Evolutionary conservation across 2,888 invertebrate species (phyloP), one percentile per base, ranked within the genome.

Genomic region (Philaethria dido): DNA sequence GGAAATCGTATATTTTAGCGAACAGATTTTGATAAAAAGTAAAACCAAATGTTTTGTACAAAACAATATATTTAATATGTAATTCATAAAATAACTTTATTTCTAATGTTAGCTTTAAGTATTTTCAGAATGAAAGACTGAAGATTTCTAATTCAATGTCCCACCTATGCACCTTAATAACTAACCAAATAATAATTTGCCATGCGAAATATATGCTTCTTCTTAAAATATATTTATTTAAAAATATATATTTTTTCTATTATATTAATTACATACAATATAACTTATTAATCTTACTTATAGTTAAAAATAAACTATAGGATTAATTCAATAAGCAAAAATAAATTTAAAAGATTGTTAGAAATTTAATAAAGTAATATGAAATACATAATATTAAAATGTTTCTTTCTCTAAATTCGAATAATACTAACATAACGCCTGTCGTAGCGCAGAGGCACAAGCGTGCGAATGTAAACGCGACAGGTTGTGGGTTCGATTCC

Each of bases 11-110:
- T 3, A n/a, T 14, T 29, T 18, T 59, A 20, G 14, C 36, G 8
- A 29, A 6, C 9, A 3, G 6, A 16, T 45, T 60, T 18, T 60
- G 45, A 60, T 44, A 18, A 60, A 25, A 47, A 4, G 3, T 13
- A 36, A 63, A 48, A 60, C 48, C 60, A 69, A 66, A 63, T 55
- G n/a, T 63, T 47, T 44, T 64, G 69, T 66, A 69, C 60, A 69
- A 63, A 64, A 50, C 42, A 18, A 39, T 45, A 59, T 62, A 16
- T 33, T 16, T 59, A 42, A 59, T 42, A 42, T 36, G 59, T 50
- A 50, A 22, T 18, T 50, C n/a, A 39, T 62, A 62, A 13, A 33
- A 22, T 20, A 25, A 14, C 25, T 25, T 6, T 25, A 42, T 18
- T 59, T 64, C 55, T 48, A 39, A 55, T 22, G 48, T 22, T 47